Evolutionary conservation across 2,888 invertebrate species (phyloP).

Genomic region (Ornithoptera alexandrae): DNA sequence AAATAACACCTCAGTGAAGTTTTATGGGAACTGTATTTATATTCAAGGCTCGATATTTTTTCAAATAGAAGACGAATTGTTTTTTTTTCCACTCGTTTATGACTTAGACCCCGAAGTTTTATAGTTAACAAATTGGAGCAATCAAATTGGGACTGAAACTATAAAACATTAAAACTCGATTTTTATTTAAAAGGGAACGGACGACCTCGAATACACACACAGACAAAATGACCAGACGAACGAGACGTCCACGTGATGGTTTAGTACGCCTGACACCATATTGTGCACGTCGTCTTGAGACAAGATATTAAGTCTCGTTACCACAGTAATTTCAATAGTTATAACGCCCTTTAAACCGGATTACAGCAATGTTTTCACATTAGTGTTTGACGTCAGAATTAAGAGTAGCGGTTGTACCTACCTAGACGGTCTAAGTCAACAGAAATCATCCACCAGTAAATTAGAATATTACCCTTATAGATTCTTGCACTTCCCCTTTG

Average conservation of each 20-base stretch:
- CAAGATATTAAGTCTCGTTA: too few relatives aligned
- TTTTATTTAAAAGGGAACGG: conserved; percentile 10
- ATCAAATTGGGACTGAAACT: conserved; percentile 53
- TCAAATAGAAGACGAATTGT: conserved; percentile 45
- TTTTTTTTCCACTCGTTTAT: conserved; percentile 49
- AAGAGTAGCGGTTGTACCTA: too few relatives aligned
- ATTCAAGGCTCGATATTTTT: conserved; percentile 36
- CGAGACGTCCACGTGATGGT: too few relatives aligned
- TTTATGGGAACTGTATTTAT: conserved; percentile 56
- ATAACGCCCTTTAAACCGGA: too few relatives aligned
- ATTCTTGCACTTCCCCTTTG: too few relatives aligned
- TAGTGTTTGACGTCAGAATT: too few relatives aligned
- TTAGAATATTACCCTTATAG: conserved; percentile 1
- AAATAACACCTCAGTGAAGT: conserved; percentile 32
- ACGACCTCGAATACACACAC: conserved; percentile 13
- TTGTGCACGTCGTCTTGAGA: too few relatives aligned
- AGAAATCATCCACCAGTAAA: neutral
- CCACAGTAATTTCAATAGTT: too few relatives aligned
- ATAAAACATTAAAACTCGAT: conserved; percentile 46
- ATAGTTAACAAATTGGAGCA: conserved; percentile 69
- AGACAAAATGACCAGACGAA: too few relatives aligned
- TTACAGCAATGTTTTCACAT: too few relatives aligned
- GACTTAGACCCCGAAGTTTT: conserved; percentile 48
- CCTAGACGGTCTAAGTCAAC: too few relatives aligned
- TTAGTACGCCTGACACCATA: too few relatives aligned